These are phyloP conservation scores for Caenorhabditis remanei DNA, from an alignment of 1,140 invertebrate genomes.

Conservation along the genomic window DNA sequence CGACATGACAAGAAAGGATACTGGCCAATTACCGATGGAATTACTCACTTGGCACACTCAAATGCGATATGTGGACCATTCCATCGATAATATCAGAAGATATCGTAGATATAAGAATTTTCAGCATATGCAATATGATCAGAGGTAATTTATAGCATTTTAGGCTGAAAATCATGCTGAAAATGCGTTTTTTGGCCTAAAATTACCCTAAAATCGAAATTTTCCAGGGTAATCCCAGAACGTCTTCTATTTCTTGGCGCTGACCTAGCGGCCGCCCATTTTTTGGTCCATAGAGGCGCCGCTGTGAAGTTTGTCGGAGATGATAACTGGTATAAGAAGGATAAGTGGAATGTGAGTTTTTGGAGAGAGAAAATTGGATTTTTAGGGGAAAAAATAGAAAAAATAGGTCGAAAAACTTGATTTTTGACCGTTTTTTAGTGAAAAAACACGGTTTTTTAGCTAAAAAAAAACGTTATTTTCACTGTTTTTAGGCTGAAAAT, in stretches of 20 bases:
- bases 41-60: slow-evolving; percentile 72
- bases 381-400: background rate
- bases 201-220: background rate
- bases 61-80: slow-evolving; percentile 75
- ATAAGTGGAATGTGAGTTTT: slow-evolving; percentile 66
- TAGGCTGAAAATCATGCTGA: slow-evolving; percentile 15
- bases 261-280: slow-evolving; percentile 85
- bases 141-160: slow-evolving; percentile 67
- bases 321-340: slow-evolving; percentile 78
- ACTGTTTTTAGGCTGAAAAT: too few species aligned
- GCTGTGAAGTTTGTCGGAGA: slow-evolving; percentile 83
- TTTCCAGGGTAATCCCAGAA: slow-evolving; percentile 78
- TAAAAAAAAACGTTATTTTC: too few species aligned
- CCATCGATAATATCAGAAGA: slow-evolving; percentile 73
- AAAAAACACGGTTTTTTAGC: too few species aligned
- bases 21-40: slow-evolving; percentile 69
- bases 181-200: background rate
- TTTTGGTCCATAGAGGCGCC: slow-evolving; percentile 83
- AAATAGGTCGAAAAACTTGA: background rate
- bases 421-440: too few species aligned
- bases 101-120: slow-evolving; percentile 71
- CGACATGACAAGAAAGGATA: slow-evolving; percentile 71
- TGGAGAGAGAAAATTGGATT: background rate
- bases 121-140: slow-evolving; percentile 75
- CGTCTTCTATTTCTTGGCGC: slow-evolving; percentile 80